Conservation (phyloP, 1,140 invertebrate genomes). For the Diorhabda elongata region DNA sequence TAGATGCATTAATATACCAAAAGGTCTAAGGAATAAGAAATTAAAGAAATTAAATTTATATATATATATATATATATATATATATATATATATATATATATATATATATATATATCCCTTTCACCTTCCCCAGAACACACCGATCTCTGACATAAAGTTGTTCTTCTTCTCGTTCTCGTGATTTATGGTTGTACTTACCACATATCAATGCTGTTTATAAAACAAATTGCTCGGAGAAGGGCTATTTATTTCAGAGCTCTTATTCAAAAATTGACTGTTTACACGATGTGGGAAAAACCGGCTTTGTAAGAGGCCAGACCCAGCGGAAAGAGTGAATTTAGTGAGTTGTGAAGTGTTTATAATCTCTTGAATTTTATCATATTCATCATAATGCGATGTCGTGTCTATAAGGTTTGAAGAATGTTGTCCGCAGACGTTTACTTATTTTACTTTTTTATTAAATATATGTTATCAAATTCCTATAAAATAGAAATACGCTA, state of each 20-base stretch:
- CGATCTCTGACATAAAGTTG: neutral
- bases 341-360: neutral
- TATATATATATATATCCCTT: neutral
- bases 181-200: constrained; percentile 15
- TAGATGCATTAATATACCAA: neutral
- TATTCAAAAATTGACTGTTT: constrained; percentile 7
- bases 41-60: neutral
- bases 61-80: neutral
- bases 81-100: neutral
- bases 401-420: too few species aligned
- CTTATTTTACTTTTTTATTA: too few species aligned
- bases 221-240: constrained; percentile 5
- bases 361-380: too few species aligned
- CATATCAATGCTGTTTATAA: constrained; percentile 17
- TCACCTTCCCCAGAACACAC: neutral
- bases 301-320: neutral
- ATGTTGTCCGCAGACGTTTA: too few species aligned
- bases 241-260: constrained; percentile 10
- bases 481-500: too few species aligned
- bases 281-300: neutral
- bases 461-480: too few species aligned
- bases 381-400: too few species aligned
- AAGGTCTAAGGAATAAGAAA: neutral
- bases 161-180: constrained; percentile 9
- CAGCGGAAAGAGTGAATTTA: neutral